A percentile compares a stretch with the other conserved stretches of the same genome.
Conservation (phyloP, 2,888 invertebrate species). For the Aphodius granarius region DNA sequence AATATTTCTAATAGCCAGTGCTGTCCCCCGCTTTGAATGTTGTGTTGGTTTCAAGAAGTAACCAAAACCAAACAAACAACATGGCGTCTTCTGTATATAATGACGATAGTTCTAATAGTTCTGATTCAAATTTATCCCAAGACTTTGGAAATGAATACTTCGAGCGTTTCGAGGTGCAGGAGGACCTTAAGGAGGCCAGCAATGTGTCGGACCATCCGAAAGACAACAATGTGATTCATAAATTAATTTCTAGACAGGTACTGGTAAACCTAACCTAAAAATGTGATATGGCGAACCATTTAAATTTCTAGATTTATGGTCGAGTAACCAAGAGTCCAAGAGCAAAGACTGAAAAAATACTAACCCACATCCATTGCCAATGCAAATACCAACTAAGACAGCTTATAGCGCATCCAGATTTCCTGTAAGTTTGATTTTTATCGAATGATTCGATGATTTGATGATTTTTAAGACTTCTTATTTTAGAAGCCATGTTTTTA, state of each 20-base stretch:
- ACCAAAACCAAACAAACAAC: slow-evolving; percentile 23
- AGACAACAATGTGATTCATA: slow-evolving; percentile 36
- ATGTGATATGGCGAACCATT: slow-evolving; percentile 26
- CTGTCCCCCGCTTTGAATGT: too few species aligned
- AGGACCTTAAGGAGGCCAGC: slow-evolving; percentile 14
- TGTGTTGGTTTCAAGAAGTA: neutral
- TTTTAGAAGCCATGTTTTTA: slow-evolving; percentile 84
- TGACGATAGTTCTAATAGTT: slow-evolving; percentile 32
- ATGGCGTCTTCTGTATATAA: slow-evolving; percentile 39
- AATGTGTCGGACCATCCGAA: slow-evolving; percentile 16
- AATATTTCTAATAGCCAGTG: too few species aligned
- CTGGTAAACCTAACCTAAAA: slow-evolving; percentile 41
- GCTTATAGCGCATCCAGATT: slow-evolving; percentile 38
- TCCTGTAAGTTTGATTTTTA: slow-evolving; percentile 40
- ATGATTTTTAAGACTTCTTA: slow-evolving; percentile 28
- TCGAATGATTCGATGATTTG: slow-evolving; percentile 21
- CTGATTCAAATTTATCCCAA: slow-evolving; percentile 29
- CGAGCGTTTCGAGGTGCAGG: slow-evolving; percentile 23
- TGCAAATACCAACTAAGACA: slow-evolving; percentile 45
- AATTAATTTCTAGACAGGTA: slow-evolving; percentile 40
- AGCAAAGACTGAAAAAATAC: slow-evolving; percentile 52
- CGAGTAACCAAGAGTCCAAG: slow-evolving; percentile 48
- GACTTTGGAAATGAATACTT: slow-evolving; percentile 20
- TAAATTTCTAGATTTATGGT: slow-evolving; percentile 47
- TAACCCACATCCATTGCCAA: slow-evolving; percentile 49